Percentiles rank a stretch among this genome's conserved stretches.
These are phyloP conservation scores for Petroica traversi DNA, from an alignment of 2,113 vertebrate species.

Conservation along the genomic window DNA sequence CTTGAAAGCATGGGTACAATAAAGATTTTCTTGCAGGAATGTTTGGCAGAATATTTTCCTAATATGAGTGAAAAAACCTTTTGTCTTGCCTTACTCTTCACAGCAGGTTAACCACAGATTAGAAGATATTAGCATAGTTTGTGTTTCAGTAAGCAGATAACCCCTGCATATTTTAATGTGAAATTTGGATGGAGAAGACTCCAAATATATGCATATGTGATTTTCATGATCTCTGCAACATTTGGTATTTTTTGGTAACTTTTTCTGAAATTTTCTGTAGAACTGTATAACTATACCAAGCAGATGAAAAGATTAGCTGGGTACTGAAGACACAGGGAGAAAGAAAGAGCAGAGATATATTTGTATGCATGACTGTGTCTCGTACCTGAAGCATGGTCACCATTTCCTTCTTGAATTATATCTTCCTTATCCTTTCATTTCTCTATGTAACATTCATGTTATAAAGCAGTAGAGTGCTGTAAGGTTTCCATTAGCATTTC, in stretches of 20 bases:
- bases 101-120: background rate
- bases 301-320: background rate
- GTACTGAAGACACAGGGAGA: background rate
- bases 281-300: background rate
- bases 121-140: background rate
- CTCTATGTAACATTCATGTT: rapidly evolving
- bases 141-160: background rate
- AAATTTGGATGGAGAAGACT: background rate
- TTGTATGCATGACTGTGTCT: background rate
- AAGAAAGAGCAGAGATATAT: background rate
- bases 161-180: background rate
- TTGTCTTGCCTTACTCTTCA: background rate
- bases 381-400: background rate
- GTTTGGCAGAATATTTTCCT: background rate
- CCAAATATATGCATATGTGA: background rate
- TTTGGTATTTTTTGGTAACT: background rate
- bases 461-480: background rate
- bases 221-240: background rate
- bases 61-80: background rate
- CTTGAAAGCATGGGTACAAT: background rate
- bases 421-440: background rate
- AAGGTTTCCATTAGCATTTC: background rate
- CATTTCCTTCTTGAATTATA: background rate
- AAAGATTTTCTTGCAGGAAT: background rate
- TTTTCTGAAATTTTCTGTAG: background rate